A percentile compares a stretch with the other conserved stretches of the same genome.
Evolutionary conservation across 2,113 vertebrate species (phyloP).

Genomic region (Chelonoidis abingdonii): DNA sequence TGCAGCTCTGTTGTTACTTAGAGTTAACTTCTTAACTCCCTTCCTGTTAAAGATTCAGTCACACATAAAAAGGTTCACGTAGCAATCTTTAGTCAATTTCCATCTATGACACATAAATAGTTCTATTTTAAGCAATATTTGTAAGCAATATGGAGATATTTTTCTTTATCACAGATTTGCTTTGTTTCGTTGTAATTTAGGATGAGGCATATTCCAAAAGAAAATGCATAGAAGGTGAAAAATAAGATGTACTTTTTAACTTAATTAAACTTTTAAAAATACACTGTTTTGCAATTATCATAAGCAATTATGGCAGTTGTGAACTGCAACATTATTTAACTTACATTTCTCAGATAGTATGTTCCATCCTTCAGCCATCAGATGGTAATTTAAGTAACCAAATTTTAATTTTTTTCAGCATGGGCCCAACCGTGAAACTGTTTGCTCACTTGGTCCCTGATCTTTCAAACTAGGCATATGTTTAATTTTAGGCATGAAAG

Average conservation of each 20-base stretch:
- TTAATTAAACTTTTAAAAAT: background rate
- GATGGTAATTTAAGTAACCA: background rate
- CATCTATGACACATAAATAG: background rate
- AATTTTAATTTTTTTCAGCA: background rate
- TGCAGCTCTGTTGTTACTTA: constrained; percentile 66
- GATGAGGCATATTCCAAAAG: background rate
- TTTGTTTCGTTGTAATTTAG: background rate
- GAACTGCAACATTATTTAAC: background rate
- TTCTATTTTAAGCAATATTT: background rate
- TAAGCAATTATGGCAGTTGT: background rate
- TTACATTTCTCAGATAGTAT: background rate
- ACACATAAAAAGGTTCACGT: constrained; percentile 23
- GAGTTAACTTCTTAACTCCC: constrained; percentile 82
- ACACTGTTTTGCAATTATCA: background rate
- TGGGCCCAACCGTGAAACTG: background rate
- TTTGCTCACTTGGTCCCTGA: background rate
- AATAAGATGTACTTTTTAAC: constrained; percentile 24
- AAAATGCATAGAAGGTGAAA: background rate
- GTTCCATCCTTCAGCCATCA: background rate
- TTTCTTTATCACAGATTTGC: background rate
- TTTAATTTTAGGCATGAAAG: background rate
- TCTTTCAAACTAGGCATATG: background rate
- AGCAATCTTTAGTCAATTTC: constrained; percentile 44
- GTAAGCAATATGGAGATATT: background rate
- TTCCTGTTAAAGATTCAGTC: constrained; percentile 67